These are phyloP conservation scores for Ips typographus DNA, from an alignment of 1,140 invertebrate genomes.

Conservation along the genomic window DNA sequence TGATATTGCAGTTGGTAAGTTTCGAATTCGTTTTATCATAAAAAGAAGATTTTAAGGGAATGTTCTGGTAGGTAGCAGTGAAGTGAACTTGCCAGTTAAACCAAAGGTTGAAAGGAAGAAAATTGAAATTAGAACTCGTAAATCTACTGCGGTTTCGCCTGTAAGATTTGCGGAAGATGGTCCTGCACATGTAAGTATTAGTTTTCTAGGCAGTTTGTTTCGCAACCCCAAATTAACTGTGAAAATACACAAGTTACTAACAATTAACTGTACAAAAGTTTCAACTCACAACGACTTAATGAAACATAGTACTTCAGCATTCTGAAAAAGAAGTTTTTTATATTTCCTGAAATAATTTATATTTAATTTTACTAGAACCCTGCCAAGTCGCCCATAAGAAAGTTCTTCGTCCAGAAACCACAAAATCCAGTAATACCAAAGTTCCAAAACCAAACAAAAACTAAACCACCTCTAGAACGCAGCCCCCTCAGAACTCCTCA, in stretches of 20 bases:
- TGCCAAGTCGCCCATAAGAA: too few relatives aligned
- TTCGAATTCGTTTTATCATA: neutral
- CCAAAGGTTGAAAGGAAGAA: neutral
- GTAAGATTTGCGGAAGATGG: slow-evolving; percentile 13
- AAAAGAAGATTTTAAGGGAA: neutral
- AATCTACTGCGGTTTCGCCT: slow-evolving; percentile 19
- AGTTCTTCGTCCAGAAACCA: too few relatives aligned
- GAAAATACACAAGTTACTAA: neutral
- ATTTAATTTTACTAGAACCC: neutral
- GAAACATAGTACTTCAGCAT: neutral
- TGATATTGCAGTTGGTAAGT: neutral
- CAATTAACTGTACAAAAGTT: neutral
- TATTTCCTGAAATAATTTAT: neutral
- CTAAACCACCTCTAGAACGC: too few relatives aligned
- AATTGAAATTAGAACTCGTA: neutral
- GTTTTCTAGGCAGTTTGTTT: neutral
- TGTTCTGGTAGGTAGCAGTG: neutral
- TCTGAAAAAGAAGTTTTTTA: neutral
- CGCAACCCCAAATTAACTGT: too few relatives aligned
- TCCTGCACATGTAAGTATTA: slow-evolving; percentile 6
- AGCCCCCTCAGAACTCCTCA: too few relatives aligned
- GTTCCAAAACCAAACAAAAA: too few relatives aligned
- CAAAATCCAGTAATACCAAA: too few relatives aligned
- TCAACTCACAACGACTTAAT: neutral
- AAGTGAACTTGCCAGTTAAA: neutral